A percentile compares a stretch with the other conserved stretches of the same genome.
Evolutionary conservation across 2,797 vertebrate genomes (phyloP).

Genomic region (Mormyrus hasselquistii): DNA sequence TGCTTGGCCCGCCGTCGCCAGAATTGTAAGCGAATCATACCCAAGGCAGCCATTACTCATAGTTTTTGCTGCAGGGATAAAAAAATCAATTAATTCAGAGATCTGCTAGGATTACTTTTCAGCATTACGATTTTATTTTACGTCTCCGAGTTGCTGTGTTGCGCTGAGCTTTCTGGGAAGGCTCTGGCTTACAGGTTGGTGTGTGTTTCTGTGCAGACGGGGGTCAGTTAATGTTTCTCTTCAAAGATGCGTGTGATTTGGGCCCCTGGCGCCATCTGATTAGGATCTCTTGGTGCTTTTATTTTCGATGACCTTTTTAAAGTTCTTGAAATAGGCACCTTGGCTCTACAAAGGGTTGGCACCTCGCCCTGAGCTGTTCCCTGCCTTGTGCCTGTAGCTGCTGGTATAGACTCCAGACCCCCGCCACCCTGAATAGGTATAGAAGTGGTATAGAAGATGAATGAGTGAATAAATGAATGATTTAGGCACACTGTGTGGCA

Average conservation of each 20-base stretch:
- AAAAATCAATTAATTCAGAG: constrained; percentile 68
- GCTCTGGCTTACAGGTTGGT: not conserved
- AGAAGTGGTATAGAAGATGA: not conserved
- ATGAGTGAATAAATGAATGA: not conserved
- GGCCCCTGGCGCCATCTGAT: not conserved
- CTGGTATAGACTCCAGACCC: not conserved
- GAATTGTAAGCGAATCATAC: constrained; percentile 39
- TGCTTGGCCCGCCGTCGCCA: not conserved
- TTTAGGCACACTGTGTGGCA: not conserved
- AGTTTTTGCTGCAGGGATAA: constrained; percentile 56
- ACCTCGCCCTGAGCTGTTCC: not conserved
- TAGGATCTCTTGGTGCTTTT: not conserved
- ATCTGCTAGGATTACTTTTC: constrained; percentile 45
- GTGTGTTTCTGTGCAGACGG: not conserved
- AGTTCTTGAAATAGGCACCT: not conserved
- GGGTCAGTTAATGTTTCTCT: not conserved
- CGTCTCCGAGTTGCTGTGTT: not conserved
- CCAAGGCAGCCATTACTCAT: constrained; percentile 62
- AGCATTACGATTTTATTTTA: not conserved
- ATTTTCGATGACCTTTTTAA: not conserved
- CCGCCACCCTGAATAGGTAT: not conserved
- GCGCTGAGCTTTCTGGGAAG: not conserved
- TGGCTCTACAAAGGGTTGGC: not conserved
- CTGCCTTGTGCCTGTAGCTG: not conserved
- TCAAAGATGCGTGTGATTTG: not conserved